These are phyloP conservation scores for Pachypeltis micranthus DNA, from an alignment of 1,140 invertebrate genomes.

Conservation along the genomic window DNA sequence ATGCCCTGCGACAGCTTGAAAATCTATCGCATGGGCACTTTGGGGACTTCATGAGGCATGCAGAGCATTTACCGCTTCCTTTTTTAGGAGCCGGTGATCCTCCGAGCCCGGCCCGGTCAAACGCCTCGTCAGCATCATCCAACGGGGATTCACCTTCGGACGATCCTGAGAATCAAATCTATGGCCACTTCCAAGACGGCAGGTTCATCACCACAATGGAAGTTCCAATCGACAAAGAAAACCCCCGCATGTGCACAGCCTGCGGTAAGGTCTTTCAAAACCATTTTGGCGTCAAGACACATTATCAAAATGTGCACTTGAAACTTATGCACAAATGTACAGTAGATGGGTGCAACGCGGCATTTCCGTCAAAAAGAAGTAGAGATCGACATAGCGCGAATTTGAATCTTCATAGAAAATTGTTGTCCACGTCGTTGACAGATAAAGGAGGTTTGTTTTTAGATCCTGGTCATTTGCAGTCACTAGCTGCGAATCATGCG, in stretches of 20 bases:
- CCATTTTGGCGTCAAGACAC: conserved; percentile 87
- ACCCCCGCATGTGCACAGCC: conserved; percentile 73
- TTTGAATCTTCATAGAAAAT: conserved; percentile 77
- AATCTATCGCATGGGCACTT: conserved; percentile 67
- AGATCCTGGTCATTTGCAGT: conserved; percentile 29
- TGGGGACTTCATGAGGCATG: conserved; percentile 38
- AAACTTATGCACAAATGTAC: conserved; percentile 94
- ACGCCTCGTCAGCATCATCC: conserved; percentile 39
- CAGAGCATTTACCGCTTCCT: conserved; percentile 38
- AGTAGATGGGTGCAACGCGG: conserved; percentile 89
- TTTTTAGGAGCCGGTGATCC: conserved; percentile 36
- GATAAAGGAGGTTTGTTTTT: conserved; percentile 25
- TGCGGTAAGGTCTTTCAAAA: conserved; percentile 92
- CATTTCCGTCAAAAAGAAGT: conserved; percentile 88
- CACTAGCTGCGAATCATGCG: conserved; percentile 38
- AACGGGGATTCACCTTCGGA: conserved; percentile 44
- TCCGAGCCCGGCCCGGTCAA: conserved; percentile 43
- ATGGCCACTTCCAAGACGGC: conserved; percentile 58
- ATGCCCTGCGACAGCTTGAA: conserved; percentile 64
- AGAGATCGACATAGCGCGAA: conserved; percentile 88
- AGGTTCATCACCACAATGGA: conserved; percentile 60
- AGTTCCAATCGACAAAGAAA: conserved; percentile 71
- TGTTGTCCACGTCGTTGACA: conserved; percentile 56
- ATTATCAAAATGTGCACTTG: conserved; percentile 91
- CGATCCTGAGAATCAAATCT: conserved; percentile 46